phyloP scores from a whole-genome alignment of 2,113 vertebrate species.

The Vulpes lagopus region DNA sequence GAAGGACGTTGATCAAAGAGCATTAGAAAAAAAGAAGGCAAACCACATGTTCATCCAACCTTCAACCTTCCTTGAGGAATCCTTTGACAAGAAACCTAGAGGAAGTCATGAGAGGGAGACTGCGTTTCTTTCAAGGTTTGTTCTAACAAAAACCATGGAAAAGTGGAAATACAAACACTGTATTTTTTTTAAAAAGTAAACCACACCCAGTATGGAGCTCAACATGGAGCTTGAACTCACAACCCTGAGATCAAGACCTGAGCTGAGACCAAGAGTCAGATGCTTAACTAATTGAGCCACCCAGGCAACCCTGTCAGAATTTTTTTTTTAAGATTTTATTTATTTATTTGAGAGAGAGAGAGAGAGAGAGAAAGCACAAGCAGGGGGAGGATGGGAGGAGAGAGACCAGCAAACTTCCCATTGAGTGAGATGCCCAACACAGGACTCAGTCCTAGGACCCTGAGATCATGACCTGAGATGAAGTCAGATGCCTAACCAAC shows the following conservation, averaged over 20 bases:
- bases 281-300: not conserved
- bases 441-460: no score
- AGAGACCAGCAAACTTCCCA: no score
- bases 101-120: fast-evolving
- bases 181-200: not conserved
- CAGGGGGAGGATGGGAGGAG: no score
- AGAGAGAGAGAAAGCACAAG: no score
- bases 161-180: not conserved
- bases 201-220: not conserved
- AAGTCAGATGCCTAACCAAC: no score
- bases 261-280: not conserved
- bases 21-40: conserved; percentile 19
- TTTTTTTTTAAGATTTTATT: not conserved
- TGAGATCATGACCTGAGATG: no score
- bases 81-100: not conserved
- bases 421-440: no score
- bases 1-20: not conserved
- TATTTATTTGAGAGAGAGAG: no score
- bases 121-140: conserved; percentile 51
- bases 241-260: not conserved
- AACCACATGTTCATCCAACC: not conserved
- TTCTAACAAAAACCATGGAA: not conserved
- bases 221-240: not conserved
- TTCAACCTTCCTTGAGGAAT: fast-evolving
- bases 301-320: not conserved